Base-by-base conservation (phyloP, 2,113 vertebrate species). In the Phocoena phocoena region DNA sequence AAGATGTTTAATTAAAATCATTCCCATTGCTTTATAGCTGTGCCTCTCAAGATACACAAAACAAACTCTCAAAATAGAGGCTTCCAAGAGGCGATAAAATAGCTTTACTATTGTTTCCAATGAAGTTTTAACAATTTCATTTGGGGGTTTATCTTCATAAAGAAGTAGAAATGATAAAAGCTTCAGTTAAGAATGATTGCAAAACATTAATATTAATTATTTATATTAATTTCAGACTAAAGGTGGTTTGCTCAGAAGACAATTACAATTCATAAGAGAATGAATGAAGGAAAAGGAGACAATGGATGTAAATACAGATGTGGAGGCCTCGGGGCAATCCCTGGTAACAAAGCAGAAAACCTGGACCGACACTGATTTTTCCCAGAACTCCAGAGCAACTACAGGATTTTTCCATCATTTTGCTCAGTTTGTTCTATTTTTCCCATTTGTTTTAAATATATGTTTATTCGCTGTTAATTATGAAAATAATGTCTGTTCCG, bases 1-100 rank as follows among this genome's bases (percentile, higher is more conserved):
- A 58, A 87, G 68, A 80, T 31, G 70, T 83, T 96, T 96, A 94
- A 95, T 97, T 88, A 88, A 97, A 92, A 84, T 53, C 58, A 77
- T 88, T 71, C 31, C 79, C 60, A 2, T 90, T 86, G 81, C 53
- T 88, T 79, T 94, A 71, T n/a, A 38, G n/a, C 77, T 17, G 1
- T 58, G 23, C 36, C 81, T 80, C 70, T 68, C 60, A 62, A 47
- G 79, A 82, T 26, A 65, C 20, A 60, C 41, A 38, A 90, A 94
- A 47, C n/a, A 85, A 41, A 55, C 71, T 96, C 67, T 96, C 67
- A 83, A 70, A 86, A 87, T 3, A 31, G 41, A 73, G 50, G 21
- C 36, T 92, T 97, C 77, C 58, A 38, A 74, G 87, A 88, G 50
- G 58, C 90, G 80, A 55, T 41, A 21, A 67, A 74, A 80, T 26